Conservation (phyloP, 2,113 vertebrate species). For the Prochilodus magdalenae region DNA sequence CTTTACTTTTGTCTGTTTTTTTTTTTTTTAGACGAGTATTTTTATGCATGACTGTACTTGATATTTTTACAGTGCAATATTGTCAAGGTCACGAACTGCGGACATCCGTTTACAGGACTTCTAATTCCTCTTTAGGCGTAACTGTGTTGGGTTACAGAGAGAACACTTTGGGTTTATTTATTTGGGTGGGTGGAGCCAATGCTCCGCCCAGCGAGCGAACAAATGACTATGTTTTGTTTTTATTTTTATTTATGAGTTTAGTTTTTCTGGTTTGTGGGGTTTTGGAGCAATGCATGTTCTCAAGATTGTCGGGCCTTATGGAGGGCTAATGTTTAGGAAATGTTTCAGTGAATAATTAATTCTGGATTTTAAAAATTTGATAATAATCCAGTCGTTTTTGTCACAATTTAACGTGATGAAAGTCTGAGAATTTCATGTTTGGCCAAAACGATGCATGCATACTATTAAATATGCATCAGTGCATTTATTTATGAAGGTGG, state of each 20-base stretch:
- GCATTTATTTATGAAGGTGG: too few relatives aligned
- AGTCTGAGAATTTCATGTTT: too few relatives aligned
- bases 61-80: constrained; percentile 36
- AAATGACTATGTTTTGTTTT: neutral
- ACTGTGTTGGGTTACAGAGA: neutral
- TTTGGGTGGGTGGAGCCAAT: neutral
- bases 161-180: neutral
- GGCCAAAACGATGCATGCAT: too few relatives aligned
- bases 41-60: constrained; percentile 52
- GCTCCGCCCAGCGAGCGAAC: neutral
- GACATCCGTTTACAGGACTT: neutral
- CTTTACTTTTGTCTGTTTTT: constrained; percentile 3
- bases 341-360: too few relatives aligned
- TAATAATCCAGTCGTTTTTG: too few relatives aligned
- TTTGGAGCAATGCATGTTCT: neutral
- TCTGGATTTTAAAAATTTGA: too few relatives aligned
- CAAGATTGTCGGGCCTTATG: too few relatives aligned
- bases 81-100: constrained; percentile 36
- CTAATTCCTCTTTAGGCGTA: neutral
- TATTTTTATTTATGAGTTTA: too few relatives aligned
- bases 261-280: too few relatives aligned
- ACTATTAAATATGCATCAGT: too few relatives aligned
- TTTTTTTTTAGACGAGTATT: neutral
- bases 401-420: too few relatives aligned
- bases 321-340: too few relatives aligned